phyloP scores from a whole-genome alignment of 2,797 vertebrate genomes.

The Benthosema pterotum region DNA sequence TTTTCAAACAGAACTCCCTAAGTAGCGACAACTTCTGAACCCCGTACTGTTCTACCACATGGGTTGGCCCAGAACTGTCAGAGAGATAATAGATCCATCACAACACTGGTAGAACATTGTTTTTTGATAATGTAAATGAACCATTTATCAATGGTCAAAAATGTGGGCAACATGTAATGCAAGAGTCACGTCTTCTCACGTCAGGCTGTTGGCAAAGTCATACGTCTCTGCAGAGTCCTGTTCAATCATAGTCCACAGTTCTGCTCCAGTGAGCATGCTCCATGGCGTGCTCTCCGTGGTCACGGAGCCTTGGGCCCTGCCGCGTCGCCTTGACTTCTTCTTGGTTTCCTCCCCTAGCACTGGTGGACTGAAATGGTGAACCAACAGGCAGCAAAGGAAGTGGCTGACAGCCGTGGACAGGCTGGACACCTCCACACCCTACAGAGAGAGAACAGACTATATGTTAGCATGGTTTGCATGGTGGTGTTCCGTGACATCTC shows the following conservation, averaged over 20 bases:
- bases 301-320: conserved; percentile 57
- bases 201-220: conserved; percentile 71
- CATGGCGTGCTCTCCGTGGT: conserved; percentile 61
- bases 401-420: conserved; percentile 83
- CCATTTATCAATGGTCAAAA: conserved; percentile 11
- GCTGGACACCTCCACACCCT: conserved; percentile 82
- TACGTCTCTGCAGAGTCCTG: conserved; percentile 81
- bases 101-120: background rate
- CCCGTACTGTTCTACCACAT: conserved; percentile 80
- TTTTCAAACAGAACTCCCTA: conserved; percentile 85
- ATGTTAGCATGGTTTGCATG: background rate
- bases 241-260: conserved; percentile 83
- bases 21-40: conserved; percentile 84
- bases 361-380: conserved; percentile 70
- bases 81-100: background rate
- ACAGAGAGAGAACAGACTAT: conserved; percentile 30
- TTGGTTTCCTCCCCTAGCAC: conserved; percentile 69
- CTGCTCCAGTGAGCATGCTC: conserved; percentile 69
- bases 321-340: conserved; percentile 79
- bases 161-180: conserved; percentile 7
- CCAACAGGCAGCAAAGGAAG: conserved; percentile 84
- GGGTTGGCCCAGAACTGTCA: conserved; percentile 75
- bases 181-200: conserved; percentile 57
- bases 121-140: background rate
- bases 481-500: background rate